Base-by-base conservation (phyloP, 2,113 vertebrate genomes). In the Sarotherodon lohbergeri region DNA sequence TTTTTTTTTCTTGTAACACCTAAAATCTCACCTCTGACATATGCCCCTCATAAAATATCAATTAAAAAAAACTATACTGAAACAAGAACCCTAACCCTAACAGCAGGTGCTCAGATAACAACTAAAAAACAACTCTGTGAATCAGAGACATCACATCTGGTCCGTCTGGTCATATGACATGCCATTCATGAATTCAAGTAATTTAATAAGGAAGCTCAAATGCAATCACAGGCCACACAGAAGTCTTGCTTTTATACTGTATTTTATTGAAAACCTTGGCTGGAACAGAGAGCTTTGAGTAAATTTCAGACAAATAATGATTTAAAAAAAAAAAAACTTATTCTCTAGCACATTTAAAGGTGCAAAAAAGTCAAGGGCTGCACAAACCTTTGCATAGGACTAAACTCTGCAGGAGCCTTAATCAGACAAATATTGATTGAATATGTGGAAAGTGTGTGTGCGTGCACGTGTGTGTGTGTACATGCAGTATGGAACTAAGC, bases 341-440 rank as follows among this genome's bases (percentile, higher is more conserved):
- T 83, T 91, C 39, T 78, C 24, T 81, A 91, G 86, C 88, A 93
- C 82, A 89, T 78, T 54, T 85, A 85, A 91, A 93, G 87, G 90
- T 90, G 87, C 90, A 92, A 85, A 91, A 89, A 89, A 82, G 50
- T 91, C 56, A 9, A 85, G 61, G 84, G 88, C 71, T 84, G 71
- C 85, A 91, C 88, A 88, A 90, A 93, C 88, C 68, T 83, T 94
- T 95, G 94, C 93, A 95, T 94, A 93, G 92, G 89, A 89, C 86
- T 91, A 82, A 89, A 94, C 24, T 92, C 87, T 90, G 91, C 78
- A 81, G 83, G 87, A 91, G 78, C 85, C 89, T 87, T 32, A 79
- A 84, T 71, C 27, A 36, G 41, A 78, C 41, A 84, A 56, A 82
- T 80, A 87, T 17, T 56, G 76, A 86, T 43, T 73, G 32, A 56